Evolutionary conservation across 2,797 vertebrate genomes (phyloP).

Genomic region (Cynopterus sphinx): DNA sequence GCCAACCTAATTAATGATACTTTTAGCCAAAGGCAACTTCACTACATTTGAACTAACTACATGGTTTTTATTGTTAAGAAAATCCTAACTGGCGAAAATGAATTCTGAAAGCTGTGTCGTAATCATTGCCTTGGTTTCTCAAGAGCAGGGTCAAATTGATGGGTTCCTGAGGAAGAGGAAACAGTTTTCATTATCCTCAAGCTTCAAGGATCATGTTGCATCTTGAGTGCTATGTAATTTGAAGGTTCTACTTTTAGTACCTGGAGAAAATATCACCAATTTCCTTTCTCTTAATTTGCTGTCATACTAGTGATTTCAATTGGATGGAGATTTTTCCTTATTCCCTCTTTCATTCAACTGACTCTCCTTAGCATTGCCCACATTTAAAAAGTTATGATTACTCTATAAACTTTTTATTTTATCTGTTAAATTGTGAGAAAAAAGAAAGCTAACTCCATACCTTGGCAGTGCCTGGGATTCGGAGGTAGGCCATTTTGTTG

Average conservation of each 20-base stretch:
- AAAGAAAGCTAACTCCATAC: constrained; percentile 71
- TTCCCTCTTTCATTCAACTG: not conserved
- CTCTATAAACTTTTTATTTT: not conserved
- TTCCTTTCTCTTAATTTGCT: not conserved
- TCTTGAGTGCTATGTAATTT: not conserved
- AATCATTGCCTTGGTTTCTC: not conserved
- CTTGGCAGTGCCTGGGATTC: constrained; percentile 84
- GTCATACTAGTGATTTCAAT: not conserved
- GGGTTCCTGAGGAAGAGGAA: not conserved
- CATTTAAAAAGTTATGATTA: not conserved
- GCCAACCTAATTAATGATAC: too few relatives aligned
- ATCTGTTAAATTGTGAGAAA: not conserved
- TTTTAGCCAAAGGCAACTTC: not conserved
- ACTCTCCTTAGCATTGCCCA: not conserved
- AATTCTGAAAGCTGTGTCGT: not conserved
- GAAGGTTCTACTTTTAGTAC: not conserved
- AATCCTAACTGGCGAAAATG: not conserved
- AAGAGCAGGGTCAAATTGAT: not conserved
- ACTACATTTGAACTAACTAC: not conserved
- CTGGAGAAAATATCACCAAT: not conserved
- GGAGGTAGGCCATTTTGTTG: constrained; percentile 76
- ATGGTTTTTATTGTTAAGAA: not conserved
- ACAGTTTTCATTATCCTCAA: not conserved
- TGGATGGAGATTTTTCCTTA: not conserved
- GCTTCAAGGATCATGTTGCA: not conserved